These are phyloP conservation scores for Salvelinus alpinus DNA, from an alignment of 2,113 vertebrate species.

Conservation along the genomic window DNA sequence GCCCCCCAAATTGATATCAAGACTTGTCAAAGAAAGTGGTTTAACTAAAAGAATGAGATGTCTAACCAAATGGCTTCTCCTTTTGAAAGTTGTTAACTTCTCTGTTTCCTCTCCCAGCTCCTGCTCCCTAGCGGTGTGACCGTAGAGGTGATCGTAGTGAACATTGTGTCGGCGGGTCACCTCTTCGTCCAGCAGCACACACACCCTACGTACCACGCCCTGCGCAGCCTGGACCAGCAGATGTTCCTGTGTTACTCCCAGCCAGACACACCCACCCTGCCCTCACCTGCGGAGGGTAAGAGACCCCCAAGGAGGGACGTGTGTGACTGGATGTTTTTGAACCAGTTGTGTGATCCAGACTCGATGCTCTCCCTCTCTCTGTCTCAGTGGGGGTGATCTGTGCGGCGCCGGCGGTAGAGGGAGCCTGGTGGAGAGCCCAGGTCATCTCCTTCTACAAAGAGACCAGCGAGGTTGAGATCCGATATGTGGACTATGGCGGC, in stretches of 20 bases:
- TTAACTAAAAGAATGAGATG: not conserved
- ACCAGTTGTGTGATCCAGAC: not conserved
- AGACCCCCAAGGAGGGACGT: not conserved
- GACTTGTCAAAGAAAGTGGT: no score
- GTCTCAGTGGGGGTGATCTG: constrained; percentile 89
- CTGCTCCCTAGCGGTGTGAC: constrained; percentile 90
- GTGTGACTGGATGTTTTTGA: not conserved
- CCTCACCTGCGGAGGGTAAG: constrained; percentile 86
- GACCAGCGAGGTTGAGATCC: constrained; percentile 86
- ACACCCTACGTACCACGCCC: constrained; percentile 91
- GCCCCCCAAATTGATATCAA: no score
- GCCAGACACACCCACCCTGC: constrained; percentile 87
- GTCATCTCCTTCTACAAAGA: constrained; percentile 91
- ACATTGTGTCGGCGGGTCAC: constrained; percentile 90
- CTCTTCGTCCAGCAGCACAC: constrained; percentile 97
- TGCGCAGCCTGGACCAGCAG: constrained; percentile 93
- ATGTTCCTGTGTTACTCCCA: constrained; percentile 96
- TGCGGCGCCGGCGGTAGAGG: constrained; percentile 87
- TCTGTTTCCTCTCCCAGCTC: constrained; percentile 71
- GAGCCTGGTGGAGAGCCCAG: constrained; percentile 94
- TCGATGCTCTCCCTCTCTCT: not conserved
- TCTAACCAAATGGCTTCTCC: not conserved
- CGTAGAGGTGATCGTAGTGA: constrained; percentile 93
- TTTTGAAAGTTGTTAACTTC: not conserved
- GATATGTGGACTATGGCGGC: constrained; percentile 95